Evolutionary conservation across 1,140 invertebrate species (phyloP).

Genomic region (Halictus rubicundus): DNA sequence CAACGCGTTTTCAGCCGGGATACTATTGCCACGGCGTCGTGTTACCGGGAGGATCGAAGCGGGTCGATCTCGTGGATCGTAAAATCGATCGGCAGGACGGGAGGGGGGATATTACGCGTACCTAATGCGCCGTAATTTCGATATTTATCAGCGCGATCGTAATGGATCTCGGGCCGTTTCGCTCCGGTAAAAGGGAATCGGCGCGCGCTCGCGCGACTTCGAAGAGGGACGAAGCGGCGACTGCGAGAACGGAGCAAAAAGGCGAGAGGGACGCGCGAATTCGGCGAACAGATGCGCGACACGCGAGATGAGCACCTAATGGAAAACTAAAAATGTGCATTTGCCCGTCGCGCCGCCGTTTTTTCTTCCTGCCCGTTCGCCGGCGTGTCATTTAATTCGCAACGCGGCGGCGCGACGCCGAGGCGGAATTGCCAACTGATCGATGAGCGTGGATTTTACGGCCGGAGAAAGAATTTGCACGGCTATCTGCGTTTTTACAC

Average conservation of each 20-base stretch:
- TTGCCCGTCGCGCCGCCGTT: neutral
- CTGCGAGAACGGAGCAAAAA: neutral
- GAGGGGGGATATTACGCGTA: slow-evolving; percentile 29
- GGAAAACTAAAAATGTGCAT: slow-evolving; percentile 6
- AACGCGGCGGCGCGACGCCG: neutral
- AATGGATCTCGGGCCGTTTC: neutral
- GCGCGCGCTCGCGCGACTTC: too few species aligned
- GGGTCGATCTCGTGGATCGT: slow-evolving; percentile 39
- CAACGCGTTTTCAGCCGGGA: slow-evolving; percentile 2
- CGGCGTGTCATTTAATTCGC: slow-evolving; percentile 12
- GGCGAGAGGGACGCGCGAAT: neutral
- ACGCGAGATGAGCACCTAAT: neutral
- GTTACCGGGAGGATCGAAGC: slow-evolving; percentile 27
- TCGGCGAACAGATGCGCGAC: neutral
- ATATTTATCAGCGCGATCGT: slow-evolving; percentile 32
- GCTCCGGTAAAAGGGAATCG: neutral
- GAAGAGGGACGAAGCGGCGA: neutral
- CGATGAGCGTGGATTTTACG: neutral
- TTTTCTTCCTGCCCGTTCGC: neutral
- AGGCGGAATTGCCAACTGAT: neutral
- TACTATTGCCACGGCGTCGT: slow-evolving; percentile 20
- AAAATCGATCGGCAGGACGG: slow-evolving; percentile 16
- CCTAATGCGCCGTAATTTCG: slow-evolving; percentile 33
- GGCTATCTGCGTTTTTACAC: neutral
- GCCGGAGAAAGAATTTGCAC: too few species aligned